These are phyloP conservation scores for Catostomus latipinnis DNA, from an alignment of 2,797 vertebrate species.

Conservation along the genomic window DNA sequence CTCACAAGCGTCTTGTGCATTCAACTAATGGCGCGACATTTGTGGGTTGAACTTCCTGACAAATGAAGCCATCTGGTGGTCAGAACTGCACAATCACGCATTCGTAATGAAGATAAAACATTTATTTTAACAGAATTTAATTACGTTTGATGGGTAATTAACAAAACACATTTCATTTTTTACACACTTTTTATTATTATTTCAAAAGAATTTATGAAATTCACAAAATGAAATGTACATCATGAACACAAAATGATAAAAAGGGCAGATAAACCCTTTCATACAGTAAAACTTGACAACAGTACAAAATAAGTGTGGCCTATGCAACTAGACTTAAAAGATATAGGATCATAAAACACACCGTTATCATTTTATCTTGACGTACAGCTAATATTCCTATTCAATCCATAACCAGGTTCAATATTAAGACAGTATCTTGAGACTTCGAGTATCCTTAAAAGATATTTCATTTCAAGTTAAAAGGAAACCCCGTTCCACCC, in stretches of 20 bases:
- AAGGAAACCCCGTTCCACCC: background rate
- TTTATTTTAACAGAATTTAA: too few species aligned
- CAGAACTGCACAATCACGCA: background rate
- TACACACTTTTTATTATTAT: constrained; percentile 25
- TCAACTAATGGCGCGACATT: too few species aligned
- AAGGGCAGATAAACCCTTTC: constrained; percentile 1
- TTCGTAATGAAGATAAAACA: background rate
- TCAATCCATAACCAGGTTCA: background rate
- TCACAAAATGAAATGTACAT: constrained; percentile 15
- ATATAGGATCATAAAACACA: background rate
- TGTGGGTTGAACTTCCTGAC: background rate
- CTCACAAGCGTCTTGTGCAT: too few species aligned
- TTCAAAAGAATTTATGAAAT: constrained; percentile 43
- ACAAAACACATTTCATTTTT: too few species aligned
- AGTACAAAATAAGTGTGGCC: background rate
- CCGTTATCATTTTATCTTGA: background rate
- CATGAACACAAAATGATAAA: background rate
- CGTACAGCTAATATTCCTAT: background rate
- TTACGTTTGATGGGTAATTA: too few species aligned
- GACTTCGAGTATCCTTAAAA: background rate
- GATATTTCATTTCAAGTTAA: background rate
- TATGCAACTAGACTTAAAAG: background rate
- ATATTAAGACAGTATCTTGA: background rate
- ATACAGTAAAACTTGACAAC: background rate
- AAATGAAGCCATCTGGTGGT: constrained; percentile 71